phyloP scores from a whole-genome alignment of 2,888 invertebrate species.

The Hermaeophaga mercurialis region DNA sequence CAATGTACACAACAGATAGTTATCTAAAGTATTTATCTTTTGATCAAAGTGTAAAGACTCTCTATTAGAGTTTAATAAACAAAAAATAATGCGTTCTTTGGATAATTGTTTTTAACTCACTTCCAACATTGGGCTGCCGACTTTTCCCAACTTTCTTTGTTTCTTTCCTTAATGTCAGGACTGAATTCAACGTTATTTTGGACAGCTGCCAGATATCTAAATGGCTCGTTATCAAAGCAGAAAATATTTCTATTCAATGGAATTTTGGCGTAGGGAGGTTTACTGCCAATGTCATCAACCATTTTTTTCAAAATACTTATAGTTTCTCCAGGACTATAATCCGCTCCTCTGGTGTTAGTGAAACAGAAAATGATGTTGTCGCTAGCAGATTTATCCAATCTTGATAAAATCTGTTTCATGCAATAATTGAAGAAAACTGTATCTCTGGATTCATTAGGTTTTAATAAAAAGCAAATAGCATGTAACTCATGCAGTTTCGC shows the following conservation, averaged over 20 bases:
- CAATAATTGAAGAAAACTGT: constrained; percentile 50
- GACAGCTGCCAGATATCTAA: constrained; percentile 48
- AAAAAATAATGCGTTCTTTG: too few species aligned
- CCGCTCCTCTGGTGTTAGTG: constrained; percentile 43
- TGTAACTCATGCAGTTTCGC: constrained; percentile 47
- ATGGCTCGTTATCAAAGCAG: constrained; percentile 53
- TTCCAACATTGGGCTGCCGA: constrained; percentile 43
- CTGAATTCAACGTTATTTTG: constrained; percentile 39
- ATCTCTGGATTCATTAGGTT: constrained; percentile 46
- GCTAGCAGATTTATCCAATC: constrained; percentile 50
- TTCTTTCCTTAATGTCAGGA: constrained; percentile 20
- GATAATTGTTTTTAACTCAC: too few species aligned
- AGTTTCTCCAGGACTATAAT: constrained; percentile 44
- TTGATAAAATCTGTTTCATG: constrained; percentile 49
- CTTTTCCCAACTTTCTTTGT: constrained; percentile 39
- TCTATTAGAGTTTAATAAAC: constrained; percentile 8
- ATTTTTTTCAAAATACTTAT: constrained; percentile 41
- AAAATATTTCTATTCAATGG: constrained; percentile 46
- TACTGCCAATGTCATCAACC: constrained; percentile 39
- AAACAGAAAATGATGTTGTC: constrained; percentile 52
- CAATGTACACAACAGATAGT: too few species aligned
- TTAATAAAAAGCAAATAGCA: constrained; percentile 49
- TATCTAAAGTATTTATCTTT: too few species aligned
- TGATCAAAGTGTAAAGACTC: too few species aligned
- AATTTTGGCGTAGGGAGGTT: constrained; percentile 41